A percentile compares a stretch with the other conserved stretches of the same genome.
Conservation (phyloP, 2,888 invertebrate species). For the Nomada fabriciana region DNA sequence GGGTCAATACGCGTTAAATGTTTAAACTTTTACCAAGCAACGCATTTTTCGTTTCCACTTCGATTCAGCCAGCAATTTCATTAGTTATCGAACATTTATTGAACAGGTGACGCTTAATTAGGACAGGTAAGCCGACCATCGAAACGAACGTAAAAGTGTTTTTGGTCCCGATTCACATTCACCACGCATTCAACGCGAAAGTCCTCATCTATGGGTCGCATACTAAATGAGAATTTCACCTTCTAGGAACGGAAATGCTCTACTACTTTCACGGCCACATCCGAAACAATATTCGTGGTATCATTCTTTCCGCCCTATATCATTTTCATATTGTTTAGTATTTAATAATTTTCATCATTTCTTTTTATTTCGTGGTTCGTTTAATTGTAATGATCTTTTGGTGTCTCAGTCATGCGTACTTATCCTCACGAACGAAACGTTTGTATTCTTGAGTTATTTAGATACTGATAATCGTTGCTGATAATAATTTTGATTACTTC, state of each 20-base stretch:
- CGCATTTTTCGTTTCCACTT: background rate
- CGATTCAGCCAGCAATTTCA: slow-evolving; percentile 2
- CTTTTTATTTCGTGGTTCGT: too few relatives aligned
- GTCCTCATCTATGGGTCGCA: slow-evolving; percentile 47
- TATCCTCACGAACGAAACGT: too few relatives aligned
- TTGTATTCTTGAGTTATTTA: too few relatives aligned
- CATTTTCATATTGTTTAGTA: background rate
- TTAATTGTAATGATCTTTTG: too few relatives aligned
- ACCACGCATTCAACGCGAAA: slow-evolving; percentile 55
- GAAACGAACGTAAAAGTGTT: slow-evolving; percentile 73
- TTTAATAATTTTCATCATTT: background rate
- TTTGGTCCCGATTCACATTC: slow-evolving; percentile 68
- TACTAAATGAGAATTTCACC: slow-evolving; percentile 68
- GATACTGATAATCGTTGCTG: too few relatives aligned
- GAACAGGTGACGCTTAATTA: slow-evolving; percentile 37
- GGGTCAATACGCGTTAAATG: too few relatives aligned
- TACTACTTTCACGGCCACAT: slow-evolving; percentile 64
- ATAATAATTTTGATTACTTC: too few relatives aligned
- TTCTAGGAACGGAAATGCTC: slow-evolving; percentile 56
- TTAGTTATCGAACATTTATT: background rate
- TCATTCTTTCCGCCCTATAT: background rate
- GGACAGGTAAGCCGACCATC: slow-evolving; percentile 27
- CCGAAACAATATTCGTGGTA: slow-evolving; percentile 39
- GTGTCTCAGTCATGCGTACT: too few relatives aligned
- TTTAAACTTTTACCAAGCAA: background rate